Evolutionary conservation across 2,797 vertebrate genomes (phyloP).

Genomic region (Enteromius treurensis): DNA sequence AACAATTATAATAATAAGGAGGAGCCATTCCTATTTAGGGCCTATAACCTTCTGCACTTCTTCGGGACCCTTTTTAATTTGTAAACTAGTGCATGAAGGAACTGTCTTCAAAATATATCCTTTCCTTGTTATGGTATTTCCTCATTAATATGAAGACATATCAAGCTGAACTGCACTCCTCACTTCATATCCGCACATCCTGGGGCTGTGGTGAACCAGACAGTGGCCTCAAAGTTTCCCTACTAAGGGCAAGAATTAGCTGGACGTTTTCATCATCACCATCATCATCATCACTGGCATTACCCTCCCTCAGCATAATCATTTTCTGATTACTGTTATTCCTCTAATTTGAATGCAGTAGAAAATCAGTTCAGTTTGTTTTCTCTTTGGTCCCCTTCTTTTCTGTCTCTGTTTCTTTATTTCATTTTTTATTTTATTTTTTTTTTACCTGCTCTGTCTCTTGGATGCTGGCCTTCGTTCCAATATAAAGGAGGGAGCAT

Average conservation of each 20-base stretch:
- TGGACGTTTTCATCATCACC: slow-evolving; percentile 41
- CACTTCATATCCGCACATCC: slow-evolving; percentile 33
- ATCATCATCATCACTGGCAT: slow-evolving; percentile 43
- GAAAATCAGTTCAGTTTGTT: slow-evolving; percentile 58
- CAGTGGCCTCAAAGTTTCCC: slow-evolving; percentile 41
- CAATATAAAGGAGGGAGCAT: slow-evolving; percentile 75
- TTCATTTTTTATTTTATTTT: slow-evolving; percentile 58
- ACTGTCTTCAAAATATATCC: slow-evolving; percentile 47
- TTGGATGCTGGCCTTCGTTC: slow-evolving; percentile 66
- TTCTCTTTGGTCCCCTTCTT: slow-evolving; percentile 67
- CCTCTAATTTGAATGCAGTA: slow-evolving; percentile 63
- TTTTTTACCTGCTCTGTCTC: slow-evolving; percentile 67
- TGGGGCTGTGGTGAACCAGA: slow-evolving; percentile 39
- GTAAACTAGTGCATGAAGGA: slow-evolving; percentile 63
- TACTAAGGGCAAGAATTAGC: slow-evolving; percentile 31
- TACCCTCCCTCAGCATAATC: slow-evolving; percentile 28
- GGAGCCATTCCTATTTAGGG: slow-evolving; percentile 48
- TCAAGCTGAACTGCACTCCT: slow-evolving; percentile 45
- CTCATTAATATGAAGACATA: slow-evolving; percentile 49
- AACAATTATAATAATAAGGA: not conserved
- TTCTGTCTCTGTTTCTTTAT: slow-evolving; percentile 74
- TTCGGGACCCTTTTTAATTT: slow-evolving; percentile 45
- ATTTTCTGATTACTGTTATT: slow-evolving; percentile 56
- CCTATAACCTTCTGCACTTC: slow-evolving; percentile 55
- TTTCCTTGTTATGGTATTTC: slow-evolving; percentile 42